A percentile compares a stretch with the other conserved stretches of the same genome.
Conservation (phyloP, 2,888 invertebrate species). For the Cremastinae sp. region DNA sequence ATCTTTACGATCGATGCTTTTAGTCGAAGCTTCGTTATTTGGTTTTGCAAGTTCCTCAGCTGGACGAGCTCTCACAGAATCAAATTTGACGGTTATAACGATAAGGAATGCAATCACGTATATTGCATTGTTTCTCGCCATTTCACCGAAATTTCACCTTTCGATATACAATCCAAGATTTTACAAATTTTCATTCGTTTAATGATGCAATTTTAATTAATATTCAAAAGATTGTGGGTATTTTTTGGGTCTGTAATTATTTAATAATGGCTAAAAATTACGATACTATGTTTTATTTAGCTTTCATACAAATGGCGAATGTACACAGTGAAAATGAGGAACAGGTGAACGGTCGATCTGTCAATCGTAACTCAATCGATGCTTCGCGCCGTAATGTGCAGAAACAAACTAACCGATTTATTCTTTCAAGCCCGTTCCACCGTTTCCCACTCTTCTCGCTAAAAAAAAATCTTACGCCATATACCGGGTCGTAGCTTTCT, state of each 20-base stretch:
- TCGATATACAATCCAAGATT: not conserved
- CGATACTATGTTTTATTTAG: not conserved
- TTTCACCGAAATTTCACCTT: not conserved
- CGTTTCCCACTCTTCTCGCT: constrained; percentile 46
- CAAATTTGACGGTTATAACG: constrained; percentile 46
- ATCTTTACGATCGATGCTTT: constrained; percentile 39
- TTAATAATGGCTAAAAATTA: not conserved
- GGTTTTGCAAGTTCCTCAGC: constrained; percentile 70
- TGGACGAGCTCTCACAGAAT: constrained; percentile 63
- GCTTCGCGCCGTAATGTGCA: constrained; percentile 33
- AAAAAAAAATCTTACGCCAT: constrained; percentile 71
- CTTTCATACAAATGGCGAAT: constrained; percentile 5
- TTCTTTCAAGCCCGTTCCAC: constrained; percentile 28
- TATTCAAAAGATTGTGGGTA: not conserved
- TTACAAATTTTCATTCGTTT: not conserved
- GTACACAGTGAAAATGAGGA: constrained; percentile 1
- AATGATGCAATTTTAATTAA: not conserved
- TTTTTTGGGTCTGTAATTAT: not conserved
- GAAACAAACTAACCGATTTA: constrained; percentile 65
- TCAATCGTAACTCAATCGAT: constrained; percentile 31
- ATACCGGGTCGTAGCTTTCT: constrained; percentile 67
- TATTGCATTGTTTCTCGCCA: constrained; percentile 24
- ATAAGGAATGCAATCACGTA: constrained; percentile 46
- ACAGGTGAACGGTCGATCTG: not conserved
- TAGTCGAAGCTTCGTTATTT: constrained; percentile 60